phyloP scores from a whole-genome alignment of 2,888 invertebrate species.

The Cephus nigrinus region DNA sequence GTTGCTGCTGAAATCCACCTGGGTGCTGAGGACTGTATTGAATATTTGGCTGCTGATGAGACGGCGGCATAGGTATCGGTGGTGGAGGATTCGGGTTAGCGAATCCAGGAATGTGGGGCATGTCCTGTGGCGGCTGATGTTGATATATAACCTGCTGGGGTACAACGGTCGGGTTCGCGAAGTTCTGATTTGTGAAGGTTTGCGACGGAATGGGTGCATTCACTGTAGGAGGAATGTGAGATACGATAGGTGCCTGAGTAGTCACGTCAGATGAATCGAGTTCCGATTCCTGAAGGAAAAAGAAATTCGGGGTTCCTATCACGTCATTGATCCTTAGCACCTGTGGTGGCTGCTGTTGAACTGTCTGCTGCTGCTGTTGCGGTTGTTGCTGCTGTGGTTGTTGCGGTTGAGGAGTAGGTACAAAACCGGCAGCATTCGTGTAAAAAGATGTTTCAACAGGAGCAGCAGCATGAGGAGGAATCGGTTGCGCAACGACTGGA shows the following conservation, averaged over 20 bases:
- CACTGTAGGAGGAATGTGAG: constrained; percentile 67
- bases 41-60: constrained; percentile 57
- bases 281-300: constrained; percentile 91
- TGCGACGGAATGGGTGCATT: constrained; percentile 78
- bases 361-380: constrained; percentile 45
- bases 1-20: constrained; percentile 51
- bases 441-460: constrained; percentile 60
- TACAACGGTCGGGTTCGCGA: constrained; percentile 67
- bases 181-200: constrained; percentile 88
- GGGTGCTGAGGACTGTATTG: constrained; percentile 61
- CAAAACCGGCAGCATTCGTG: constrained; percentile 67
- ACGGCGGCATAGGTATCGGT: constrained; percentile 71
- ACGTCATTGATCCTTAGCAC: constrained; percentile 79
- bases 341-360: constrained; percentile 70
- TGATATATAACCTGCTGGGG: constrained; percentile 60
- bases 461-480: constrained; percentile 54
- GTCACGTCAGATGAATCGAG: constrained; percentile 79
- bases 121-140: constrained; percentile 66
- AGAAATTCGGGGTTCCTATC: constrained; percentile 80
- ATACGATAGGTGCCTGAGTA: constrained; percentile 60
- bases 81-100: constrained; percentile 70
- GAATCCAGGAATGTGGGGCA: constrained; percentile 68
- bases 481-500: constrained; percentile 59
- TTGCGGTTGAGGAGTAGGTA: constrained; percentile 69
- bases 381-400: constrained; percentile 49